Percentiles rank a stretch among this genome's conserved stretches.
Evolutionary conservation across 2,113 vertebrate genomes (phyloP).

Genomic region (Furnarius figulus): DNA sequence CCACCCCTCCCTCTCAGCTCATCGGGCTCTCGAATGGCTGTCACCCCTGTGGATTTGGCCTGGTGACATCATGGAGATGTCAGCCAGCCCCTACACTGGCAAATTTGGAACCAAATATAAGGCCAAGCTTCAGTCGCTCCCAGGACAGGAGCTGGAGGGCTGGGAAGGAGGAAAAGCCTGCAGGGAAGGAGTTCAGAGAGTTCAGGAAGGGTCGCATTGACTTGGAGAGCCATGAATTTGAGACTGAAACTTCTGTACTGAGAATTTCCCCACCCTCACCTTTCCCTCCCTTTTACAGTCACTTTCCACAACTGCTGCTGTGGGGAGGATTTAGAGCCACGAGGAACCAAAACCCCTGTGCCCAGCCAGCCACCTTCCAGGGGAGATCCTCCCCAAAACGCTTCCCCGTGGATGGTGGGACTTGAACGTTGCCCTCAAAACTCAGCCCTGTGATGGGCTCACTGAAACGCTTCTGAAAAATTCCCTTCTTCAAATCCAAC

Average conservation of each 20-base stretch:
- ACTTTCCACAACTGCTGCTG: background rate
- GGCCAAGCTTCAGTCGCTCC: background rate
- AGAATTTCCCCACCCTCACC: background rate
- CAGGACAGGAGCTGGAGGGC: background rate
- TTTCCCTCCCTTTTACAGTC: background rate
- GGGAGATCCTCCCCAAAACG: background rate
- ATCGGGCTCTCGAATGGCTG: background rate
- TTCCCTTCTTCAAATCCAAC: background rate
- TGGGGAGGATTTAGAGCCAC: background rate
- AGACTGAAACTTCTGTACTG: background rate
- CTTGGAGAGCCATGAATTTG: background rate
- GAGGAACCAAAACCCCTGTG: background rate
- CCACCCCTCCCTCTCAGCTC: constrained; percentile 2
- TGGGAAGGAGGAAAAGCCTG: background rate
- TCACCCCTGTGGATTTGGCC: background rate
- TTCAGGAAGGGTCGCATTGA: background rate
- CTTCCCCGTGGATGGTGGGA: background rate
- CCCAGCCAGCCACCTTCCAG: background rate
- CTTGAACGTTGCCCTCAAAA: background rate
- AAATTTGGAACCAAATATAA: constrained; percentile 37
- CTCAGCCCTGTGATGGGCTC: background rate
- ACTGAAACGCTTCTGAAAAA: background rate
- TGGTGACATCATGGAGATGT: background rate
- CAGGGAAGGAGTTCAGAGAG: background rate
- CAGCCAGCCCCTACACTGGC: background rate